Evolutionary conservation across 1,140 invertebrate species (phyloP), one percentile per base, ranked within the genome.

Genomic region (Drosophila sulfurigaster): DNA sequence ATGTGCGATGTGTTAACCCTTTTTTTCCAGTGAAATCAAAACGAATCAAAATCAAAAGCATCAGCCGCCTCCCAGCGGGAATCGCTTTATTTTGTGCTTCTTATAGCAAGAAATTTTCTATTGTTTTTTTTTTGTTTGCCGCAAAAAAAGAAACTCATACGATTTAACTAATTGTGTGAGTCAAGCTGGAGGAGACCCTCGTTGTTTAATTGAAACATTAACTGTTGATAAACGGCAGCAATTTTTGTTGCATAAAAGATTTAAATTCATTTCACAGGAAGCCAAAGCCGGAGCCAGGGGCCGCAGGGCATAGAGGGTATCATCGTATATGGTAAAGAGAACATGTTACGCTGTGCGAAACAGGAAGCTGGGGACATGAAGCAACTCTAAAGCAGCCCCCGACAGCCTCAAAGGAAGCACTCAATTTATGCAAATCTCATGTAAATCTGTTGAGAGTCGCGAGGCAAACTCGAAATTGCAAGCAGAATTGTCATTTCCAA

Each of bases 361-460:
- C 32, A 41, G 35, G 28, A 51, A 48, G 41, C 43, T 54, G 43
- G 41, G 48, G 25, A 41, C 41, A 73, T 72, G 80, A 20, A 76
- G 70, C 58, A 69, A 49, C 48, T 74, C 49, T 60, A 46, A 51
- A 70, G 60, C 75, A 81, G 67, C 20, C 20, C 73, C 8, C 63
- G 64, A 30, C 63, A 73, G 81, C 69, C 88, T 91, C 81, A 91
- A 91, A 91, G 88, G 82, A 87, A 91, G 78, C 83, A 70, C 81
- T 91, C 88, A 91, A 91, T 91, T 91, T 91, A 91, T 91, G 88
- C 88, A 91, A 91, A 91, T 91, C 82, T 81, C 88, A 91, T 91
- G 87, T 91, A 91, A 91, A 91, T 91, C 87, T 91, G 87, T 87
- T 73, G 87, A 87, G 87, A 81, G 69, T 41, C 43, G 43, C 41